Evolutionary conservation across 2,888 invertebrate genomes (phyloP), one percentile per base, ranked within the genome.

Genomic region (Drosophila anomalata): DNA sequence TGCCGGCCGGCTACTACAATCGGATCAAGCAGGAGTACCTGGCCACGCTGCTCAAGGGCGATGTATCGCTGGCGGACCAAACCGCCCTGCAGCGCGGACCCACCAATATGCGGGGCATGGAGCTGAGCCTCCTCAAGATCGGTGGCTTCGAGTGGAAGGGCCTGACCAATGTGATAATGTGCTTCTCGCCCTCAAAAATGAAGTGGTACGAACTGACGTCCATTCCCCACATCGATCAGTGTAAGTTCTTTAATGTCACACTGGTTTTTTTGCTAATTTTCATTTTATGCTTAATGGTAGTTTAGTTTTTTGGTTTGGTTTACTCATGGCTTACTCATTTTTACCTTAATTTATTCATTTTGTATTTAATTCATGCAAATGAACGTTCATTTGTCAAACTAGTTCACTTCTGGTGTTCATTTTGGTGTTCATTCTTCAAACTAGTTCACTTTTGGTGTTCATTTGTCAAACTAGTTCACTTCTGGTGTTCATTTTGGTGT

Each of bases 191-290:
- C 0, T 92, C 93, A 50, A 91, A 92, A 59, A 92, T 93, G 8
- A 93, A 93, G 84, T 95, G 95, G 94, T 93, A 94, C 75, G 93
- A 93, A 75, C 89, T 95, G 29, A 95, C 95, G 3, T 93, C 93
- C 42, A 95, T 95, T 77, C 95, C 95, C 0, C 95, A 95, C 82
- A 94, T 95, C 6, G 95, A 95, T 79, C 95, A 95, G 88, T 95
- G 95, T 88, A 77, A 80, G 82, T 5, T 2, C 1, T 36, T 33
- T 12, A 33, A 12, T 33, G 4, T 2, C 12, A 33, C 33, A 33
- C 12, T 33, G 12, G 33, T 33, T 33, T 33, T 33, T 33, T 33
- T 33, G 33, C 33, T 33, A 33, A 33, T 33, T 33, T 33, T 33
- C n/a, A 33, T 33, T 33, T 33, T 9, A 29, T 29, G 29, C 29